Percentiles rank a stretch among this genome's conserved stretches.
phyloP scores from a whole-genome alignment of 2,113 vertebrate genomes.

The Kryptolebias marmoratus region DNA sequence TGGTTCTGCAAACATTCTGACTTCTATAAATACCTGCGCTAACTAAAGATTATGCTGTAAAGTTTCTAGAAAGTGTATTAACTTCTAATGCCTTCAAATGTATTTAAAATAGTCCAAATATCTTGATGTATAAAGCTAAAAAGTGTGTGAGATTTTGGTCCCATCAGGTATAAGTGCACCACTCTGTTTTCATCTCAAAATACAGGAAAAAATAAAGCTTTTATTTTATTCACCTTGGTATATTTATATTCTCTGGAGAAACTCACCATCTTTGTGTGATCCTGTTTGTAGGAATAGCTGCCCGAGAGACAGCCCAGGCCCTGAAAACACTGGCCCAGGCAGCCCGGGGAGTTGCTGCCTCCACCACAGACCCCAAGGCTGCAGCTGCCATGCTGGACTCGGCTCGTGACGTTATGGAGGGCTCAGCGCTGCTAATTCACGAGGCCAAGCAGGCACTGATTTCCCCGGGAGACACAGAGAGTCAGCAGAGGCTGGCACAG shows the following conservation, averaged over 20 bases:
- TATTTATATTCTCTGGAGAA: background rate
- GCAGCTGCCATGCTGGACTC: conserved; percentile 94
- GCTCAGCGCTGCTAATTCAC: conserved; percentile 93
- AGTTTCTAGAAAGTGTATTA: too few species aligned
- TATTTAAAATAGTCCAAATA: too few species aligned
- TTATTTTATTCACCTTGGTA: background rate
- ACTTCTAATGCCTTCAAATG: too few species aligned
- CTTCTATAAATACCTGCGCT: too few species aligned
- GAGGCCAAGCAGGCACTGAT: conserved; percentile 94
- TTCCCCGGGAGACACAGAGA: conserved; percentile 91
- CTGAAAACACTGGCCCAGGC: conserved; percentile 93
- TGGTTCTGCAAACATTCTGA: conserved; percentile 30
- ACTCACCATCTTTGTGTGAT: background rate
- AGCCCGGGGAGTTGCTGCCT: conserved; percentile 93
- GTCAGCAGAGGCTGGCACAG: conserved; percentile 96
- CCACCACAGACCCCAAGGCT: conserved; percentile 86
- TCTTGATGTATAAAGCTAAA: too few species aligned
- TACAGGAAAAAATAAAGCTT: too few species aligned
- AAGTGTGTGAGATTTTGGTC: too few species aligned
- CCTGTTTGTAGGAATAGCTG: conserved; percentile 88
- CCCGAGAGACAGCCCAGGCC: conserved; percentile 94
- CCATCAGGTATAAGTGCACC: too few species aligned
- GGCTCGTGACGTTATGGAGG: conserved; percentile 95
- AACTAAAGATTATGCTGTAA: too few species aligned
- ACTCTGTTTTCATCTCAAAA: too few species aligned